Evolutionary conservation across 92 coral and sea anemone species (phyloP).

Genomic region (Epizoanthus fatuus): DNA sequence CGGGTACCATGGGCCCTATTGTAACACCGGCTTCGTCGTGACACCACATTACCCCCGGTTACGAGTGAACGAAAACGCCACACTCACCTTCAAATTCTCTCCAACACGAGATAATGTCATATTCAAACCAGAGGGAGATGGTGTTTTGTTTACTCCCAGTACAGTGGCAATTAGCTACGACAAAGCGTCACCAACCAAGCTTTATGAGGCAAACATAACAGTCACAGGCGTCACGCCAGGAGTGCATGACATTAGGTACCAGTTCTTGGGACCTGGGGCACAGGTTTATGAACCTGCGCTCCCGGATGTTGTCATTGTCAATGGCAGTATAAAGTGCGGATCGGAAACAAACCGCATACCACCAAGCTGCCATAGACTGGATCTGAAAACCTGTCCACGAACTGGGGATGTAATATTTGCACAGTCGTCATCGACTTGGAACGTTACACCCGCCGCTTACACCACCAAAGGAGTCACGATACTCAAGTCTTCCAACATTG

Average conservation of each 20-base stretch:
- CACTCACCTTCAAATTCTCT: slow-evolving; percentile 62
- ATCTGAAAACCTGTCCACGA: slow-evolving; percentile 53
- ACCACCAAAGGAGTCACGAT: slow-evolving; percentile 66
- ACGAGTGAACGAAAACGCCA: slow-evolving; percentile 8
- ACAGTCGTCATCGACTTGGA: slow-evolving; percentile 72
- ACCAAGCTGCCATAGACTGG: slow-evolving; percentile 63
- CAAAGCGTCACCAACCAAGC: slow-evolving; percentile 17
- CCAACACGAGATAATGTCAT: slow-evolving; percentile 64
- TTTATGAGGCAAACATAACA: slow-evolving; percentile 53
- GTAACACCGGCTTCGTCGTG: slow-evolving; percentile 61
- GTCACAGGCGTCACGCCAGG: slow-evolving; percentile 68
- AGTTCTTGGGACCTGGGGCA: slow-evolving; percentile 73
- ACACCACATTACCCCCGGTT: slow-evolving; percentile 70
- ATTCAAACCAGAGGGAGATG: slow-evolving; percentile 43
- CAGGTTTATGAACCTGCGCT: slow-evolving; percentile 40
- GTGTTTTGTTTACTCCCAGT: slow-evolving; percentile 54
- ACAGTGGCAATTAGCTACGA: slow-evolving; percentile 40
- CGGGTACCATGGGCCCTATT: slow-evolving; percentile 71
- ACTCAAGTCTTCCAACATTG: slow-evolving; percentile 33
- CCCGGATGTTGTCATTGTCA: slow-evolving; percentile 65
- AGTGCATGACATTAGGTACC: slow-evolving; percentile 62
- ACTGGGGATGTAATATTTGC: slow-evolving; percentile 40
- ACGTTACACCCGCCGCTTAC: slow-evolving; percentile 16
- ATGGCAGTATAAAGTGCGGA: slow-evolving; percentile 33
- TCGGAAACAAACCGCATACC: slow-evolving; percentile 40